A percentile compares a stretch with the other conserved stretches of the same genome.
Conservation (phyloP, 2,113 vertebrate genomes). For the Columba livia region DNA sequence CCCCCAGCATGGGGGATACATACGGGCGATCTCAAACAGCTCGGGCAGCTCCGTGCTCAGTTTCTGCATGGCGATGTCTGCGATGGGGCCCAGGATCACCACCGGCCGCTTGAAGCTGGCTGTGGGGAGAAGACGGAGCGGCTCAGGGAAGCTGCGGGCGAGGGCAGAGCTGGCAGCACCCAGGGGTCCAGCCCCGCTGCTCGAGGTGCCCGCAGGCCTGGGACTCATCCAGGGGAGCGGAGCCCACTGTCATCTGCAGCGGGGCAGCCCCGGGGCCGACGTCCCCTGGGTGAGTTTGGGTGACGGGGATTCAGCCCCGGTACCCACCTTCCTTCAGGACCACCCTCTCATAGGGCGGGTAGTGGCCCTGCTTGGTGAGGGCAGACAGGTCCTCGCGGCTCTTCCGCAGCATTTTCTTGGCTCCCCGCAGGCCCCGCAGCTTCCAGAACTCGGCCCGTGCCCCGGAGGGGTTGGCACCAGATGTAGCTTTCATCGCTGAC, state of each 20-base stretch:
- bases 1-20: neutral
- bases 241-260: neutral
- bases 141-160: neutral
- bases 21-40: conserved; percentile 89
- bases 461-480: conserved; percentile 59
- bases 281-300: neutral
- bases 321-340: conserved; percentile 89
- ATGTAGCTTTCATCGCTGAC: conserved; percentile 72
- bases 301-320: neutral
- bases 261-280: neutral
- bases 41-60: conserved; percentile 84
- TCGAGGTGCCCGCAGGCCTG: fast-evolving
- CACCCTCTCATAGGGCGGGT: conserved; percentile 92
- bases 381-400: conserved; percentile 89
- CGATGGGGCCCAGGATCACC: conserved; percentile 93
- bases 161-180: neutral
- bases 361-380: conserved; percentile 92
- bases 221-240: fast-evolving
- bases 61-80: conserved; percentile 93
- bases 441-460: conserved; percentile 95
- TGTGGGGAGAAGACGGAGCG: conserved; percentile 44
- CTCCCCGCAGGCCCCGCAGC: conserved; percentile 90
- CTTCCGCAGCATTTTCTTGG: conserved; percentile 84
- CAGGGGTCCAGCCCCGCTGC: fast-evolving
- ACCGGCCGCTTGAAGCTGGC: conserved; percentile 94